Base-by-base conservation (phyloP, 2,888 invertebrate species). In the Brassicogethes aeneus region DNA sequence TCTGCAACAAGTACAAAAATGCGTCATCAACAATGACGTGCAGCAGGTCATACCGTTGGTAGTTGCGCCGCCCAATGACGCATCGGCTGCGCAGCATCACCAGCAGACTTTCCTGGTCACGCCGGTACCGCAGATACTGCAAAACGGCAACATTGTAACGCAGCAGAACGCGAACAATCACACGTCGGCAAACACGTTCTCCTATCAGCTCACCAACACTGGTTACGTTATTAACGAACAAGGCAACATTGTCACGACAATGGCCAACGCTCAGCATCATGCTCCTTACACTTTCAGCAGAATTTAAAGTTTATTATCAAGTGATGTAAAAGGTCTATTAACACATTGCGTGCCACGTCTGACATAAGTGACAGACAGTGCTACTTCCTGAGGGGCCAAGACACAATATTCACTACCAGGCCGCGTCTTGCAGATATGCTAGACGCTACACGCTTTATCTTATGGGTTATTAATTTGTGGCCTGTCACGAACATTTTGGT, bases 21-120 rank as follows among this genome's bases (percentile, higher is more conserved):
- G 77, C 38, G 76, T 78, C 52, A 77, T 78, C 66, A 71, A 75
- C 39, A 64, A 60, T 43, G 66, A 66, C 45, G 65, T 69, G 7
- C 79, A 78, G 52, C 79, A 79, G 60, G 77, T 79, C 3, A 79
- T 79, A 47, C 79, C 79, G 1, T 58, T 79, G 17, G 77, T 79
- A 7, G 77, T 79, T 16, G 76, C 79, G 1, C 77, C 65, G 14
- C 59, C 62, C 31, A 61, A 59, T 46, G 62, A 60, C 45, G 56
- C 57, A 39, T 52, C 51, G 3, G 46, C 52, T 3, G 47, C 55
- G 15, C 64, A 67, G 44, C 76, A 78, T 49, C 77, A 77, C 35
- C 79, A 78, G 56, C 77, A 77, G 52, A 74, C 79, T 0, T 80
- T 78, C 60, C 71, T 79, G 44, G 79, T 80, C 5, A 78, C 79